A percentile compares a stretch with the other conserved stretches of the same genome.
Evolutionary conservation across 2,797 vertebrate species (phyloP).

Genomic region (Petrocephalus schoutedeni): DNA sequence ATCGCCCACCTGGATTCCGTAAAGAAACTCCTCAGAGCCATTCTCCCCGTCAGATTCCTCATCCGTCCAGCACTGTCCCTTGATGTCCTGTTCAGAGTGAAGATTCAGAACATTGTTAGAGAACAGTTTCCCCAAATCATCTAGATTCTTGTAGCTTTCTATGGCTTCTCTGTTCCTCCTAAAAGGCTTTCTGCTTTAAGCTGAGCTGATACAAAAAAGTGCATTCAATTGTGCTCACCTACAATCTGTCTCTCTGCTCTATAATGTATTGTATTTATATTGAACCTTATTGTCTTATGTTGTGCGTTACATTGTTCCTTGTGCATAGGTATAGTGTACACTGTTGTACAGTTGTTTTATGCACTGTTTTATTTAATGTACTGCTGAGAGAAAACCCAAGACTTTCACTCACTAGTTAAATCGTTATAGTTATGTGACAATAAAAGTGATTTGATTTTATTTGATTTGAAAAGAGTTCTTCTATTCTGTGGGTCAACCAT

Average conservation of each 20-base stretch:
- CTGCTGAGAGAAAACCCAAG: no score
- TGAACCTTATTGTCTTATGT: no score
- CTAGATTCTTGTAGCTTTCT: not conserved
- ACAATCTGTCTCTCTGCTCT: no score
- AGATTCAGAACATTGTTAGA: not conserved
- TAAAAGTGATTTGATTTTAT: no score
- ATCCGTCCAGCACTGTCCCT: constrained; percentile 94
- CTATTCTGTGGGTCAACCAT: not conserved
- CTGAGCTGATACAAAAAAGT: not conserved
- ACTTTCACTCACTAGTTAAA: no score
- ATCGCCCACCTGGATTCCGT: constrained; percentile 85
- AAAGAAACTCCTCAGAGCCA: constrained; percentile 93
- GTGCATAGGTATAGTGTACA: no score
- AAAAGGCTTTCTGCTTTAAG: not conserved
- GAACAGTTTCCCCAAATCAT: not conserved
- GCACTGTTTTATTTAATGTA: no score
- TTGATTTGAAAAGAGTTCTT: not conserved
- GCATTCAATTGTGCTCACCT: no score
- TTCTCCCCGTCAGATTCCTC: constrained; percentile 98
- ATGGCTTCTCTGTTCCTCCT: not conserved
- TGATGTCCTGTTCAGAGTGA: constrained; percentile 73
- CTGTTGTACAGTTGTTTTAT: no score
- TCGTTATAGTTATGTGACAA: no score
- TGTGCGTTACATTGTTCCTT: no score
- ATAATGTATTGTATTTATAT: no score